Conservation (phyloP, 1,140 invertebrate species). For the Listronotus bonariensis region DNA sequence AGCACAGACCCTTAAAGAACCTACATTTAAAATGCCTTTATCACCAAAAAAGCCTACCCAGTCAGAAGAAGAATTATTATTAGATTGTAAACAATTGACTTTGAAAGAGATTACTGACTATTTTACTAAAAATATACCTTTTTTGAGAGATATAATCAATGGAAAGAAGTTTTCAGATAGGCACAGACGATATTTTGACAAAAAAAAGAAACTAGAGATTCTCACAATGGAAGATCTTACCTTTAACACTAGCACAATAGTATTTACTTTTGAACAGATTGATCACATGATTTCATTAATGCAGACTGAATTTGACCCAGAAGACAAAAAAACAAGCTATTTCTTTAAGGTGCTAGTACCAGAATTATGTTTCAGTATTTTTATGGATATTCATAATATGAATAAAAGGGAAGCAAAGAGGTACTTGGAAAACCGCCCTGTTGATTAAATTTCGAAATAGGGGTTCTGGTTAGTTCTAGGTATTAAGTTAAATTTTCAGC, state of each 20-base stretch:
- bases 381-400: constrained; percentile 30
- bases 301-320: constrained; percentile 34
- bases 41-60: constrained; percentile 1
- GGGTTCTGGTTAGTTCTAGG: too few species aligned
- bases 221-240: constrained; percentile 29
- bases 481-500: too few species aligned
- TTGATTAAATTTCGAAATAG: background rate
- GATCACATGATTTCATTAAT: constrained; percentile 32
- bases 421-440: constrained; percentile 6
- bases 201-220: constrained; percentile 3
- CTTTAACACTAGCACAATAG: constrained; percentile 41
- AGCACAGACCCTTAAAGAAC: constrained; percentile 12
- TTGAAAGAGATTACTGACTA: constrained; percentile 21
- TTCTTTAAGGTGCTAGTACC: constrained; percentile 47
- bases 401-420: constrained; percentile 4
- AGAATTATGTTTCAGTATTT: constrained; percentile 44
- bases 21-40: constrained; percentile 11
- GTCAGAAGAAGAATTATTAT: background rate
- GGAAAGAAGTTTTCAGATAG: constrained; percentile 31
- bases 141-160: constrained; percentile 30
- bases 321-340: constrained; percentile 35
- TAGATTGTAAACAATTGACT: constrained; percentile 43
- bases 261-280: constrained; percentile 40
- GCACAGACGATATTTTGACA: constrained; percentile 32
- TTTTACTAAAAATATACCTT: constrained; percentile 30